Percentiles rank a stretch among this genome's conserved stretches.
These are phyloP conservation scores for Psilopogon haemacephalus DNA, from an alignment of 2,113 vertebrate genomes.

Conservation along the genomic window DNA sequence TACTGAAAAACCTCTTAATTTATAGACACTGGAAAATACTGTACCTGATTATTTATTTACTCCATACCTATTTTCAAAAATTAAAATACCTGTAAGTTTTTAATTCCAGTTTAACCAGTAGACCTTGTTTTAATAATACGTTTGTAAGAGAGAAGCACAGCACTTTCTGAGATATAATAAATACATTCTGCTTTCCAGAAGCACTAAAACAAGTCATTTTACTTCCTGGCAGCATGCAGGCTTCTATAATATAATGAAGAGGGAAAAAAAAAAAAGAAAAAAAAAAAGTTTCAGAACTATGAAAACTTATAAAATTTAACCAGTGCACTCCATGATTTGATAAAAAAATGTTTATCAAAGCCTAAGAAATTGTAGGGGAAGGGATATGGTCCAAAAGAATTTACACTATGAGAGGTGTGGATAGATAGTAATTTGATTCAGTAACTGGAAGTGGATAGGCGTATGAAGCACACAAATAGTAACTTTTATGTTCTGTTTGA, in stretches of 20 bases:
- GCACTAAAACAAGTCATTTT: background rate
- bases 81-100: background rate
- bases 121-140: background rate
- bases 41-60: background rate
- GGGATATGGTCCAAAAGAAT: background rate
- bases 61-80: background rate
- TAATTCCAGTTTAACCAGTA: background rate
- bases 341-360: background rate
- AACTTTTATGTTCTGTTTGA: background rate
- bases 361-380: background rate
- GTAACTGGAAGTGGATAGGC: background rate
- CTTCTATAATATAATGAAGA: background rate
- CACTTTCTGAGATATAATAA: background rate
- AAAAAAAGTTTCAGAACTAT: background rate
- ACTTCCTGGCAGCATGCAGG: background rate
- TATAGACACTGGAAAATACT: background rate
- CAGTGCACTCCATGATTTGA: background rate
- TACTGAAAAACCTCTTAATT: background rate
- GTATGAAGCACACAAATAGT: fast-evolving
- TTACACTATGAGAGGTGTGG: background rate
- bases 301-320: background rate
- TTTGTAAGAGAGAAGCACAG: background rate
- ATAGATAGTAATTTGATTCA: background rate
- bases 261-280: background rate
- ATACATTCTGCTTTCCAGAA: background rate